Percentiles rank a stretch among this genome's conserved stretches.
phyloP scores from a whole-genome alignment of 2,888 invertebrate genomes.

The Netelia inedita region DNA sequence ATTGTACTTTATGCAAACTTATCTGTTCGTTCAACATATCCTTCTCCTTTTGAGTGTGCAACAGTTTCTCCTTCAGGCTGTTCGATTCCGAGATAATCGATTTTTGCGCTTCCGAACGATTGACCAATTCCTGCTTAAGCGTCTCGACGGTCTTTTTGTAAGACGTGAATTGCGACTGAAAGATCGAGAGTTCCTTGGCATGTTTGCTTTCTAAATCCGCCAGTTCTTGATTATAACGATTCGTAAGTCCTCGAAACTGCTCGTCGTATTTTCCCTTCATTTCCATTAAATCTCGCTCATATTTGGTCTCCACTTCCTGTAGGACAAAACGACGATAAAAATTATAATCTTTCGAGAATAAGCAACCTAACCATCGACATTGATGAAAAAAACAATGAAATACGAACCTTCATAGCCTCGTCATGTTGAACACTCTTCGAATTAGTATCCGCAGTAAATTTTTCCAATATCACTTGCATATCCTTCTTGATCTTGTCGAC shows the following conservation, averaged over 20 bases:
- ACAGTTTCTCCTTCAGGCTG: slow-evolving; percentile 74
- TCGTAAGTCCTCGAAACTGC: slow-evolving; percentile 73
- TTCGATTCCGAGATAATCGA: slow-evolving; percentile 75
- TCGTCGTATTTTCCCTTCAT: slow-evolving; percentile 77
- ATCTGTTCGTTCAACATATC: slow-evolving; percentile 80
- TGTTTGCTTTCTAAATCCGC: slow-evolving; percentile 79
- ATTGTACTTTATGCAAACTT: slow-evolving; percentile 78
- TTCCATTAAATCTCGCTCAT: slow-evolving; percentile 75
- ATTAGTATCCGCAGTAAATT: slow-evolving; percentile 78
- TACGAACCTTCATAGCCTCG: slow-evolving; percentile 76
- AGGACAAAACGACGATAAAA: background rate
- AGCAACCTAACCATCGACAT: too few species aligned
- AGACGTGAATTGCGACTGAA: slow-evolving; percentile 79
- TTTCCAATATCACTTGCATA: slow-evolving; percentile 80
- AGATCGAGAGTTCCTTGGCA: slow-evolving; percentile 81
- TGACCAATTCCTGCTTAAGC: slow-evolving; percentile 79
- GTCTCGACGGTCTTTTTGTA: slow-evolving; percentile 81
- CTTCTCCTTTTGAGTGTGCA: slow-evolving; percentile 76
- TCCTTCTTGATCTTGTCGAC: slow-evolving; percentile 81
- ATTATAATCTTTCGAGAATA: too few species aligned
- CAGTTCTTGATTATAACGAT: slow-evolving; percentile 78
- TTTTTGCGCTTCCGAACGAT: slow-evolving; percentile 76
- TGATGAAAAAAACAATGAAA: background rate
- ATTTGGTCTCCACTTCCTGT: slow-evolving; percentile 75
- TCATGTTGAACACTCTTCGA: slow-evolving; percentile 76